These are phyloP conservation scores for Antrozous pallidus DNA, from an alignment of 2,797 vertebrate genomes.

Conservation along the genomic window DNA sequence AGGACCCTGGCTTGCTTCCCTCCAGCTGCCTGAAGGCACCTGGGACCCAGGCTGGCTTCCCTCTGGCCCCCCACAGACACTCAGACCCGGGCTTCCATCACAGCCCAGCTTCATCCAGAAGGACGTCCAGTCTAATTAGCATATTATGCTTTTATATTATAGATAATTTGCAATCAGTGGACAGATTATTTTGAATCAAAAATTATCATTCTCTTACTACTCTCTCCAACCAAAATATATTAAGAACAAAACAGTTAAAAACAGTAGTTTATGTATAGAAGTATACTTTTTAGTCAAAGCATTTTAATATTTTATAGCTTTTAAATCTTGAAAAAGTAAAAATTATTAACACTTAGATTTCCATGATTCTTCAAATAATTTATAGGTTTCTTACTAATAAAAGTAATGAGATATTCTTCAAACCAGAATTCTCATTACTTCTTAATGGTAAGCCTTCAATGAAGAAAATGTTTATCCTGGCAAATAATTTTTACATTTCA, in stretches of 20 bases:
- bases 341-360: conserved; percentile 51
- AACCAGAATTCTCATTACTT: conserved; percentile 65
- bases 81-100: too few species aligned
- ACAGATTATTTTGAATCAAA: conserved; percentile 74
- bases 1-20: too few species aligned
- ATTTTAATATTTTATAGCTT: conserved; percentile 61
- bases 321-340: conserved; percentile 74
- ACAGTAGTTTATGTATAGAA: conserved; percentile 58
- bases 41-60: too few species aligned
- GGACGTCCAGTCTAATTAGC: too few species aligned
- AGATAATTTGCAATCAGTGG: conserved; percentile 77
- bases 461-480: conserved; percentile 18
- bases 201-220: conserved; percentile 73
- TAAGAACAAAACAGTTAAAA: conserved; percentile 66
- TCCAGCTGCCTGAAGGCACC: too few species aligned
- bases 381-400: conserved; percentile 65
- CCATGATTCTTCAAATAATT: conserved; percentile 55
- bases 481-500: conserved; percentile 42
- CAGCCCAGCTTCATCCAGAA: too few species aligned
- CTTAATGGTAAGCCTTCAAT: conserved; percentile 34
- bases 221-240: not conserved
- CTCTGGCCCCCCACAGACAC: too few species aligned
- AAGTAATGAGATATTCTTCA: conserved; percentile 66
- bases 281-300: conserved; percentile 57
- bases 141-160: too few species aligned